Evolutionary conservation across 64 coral and sea anemone species (phyloP).

Genomic region (Montipora foliosa): DNA sequence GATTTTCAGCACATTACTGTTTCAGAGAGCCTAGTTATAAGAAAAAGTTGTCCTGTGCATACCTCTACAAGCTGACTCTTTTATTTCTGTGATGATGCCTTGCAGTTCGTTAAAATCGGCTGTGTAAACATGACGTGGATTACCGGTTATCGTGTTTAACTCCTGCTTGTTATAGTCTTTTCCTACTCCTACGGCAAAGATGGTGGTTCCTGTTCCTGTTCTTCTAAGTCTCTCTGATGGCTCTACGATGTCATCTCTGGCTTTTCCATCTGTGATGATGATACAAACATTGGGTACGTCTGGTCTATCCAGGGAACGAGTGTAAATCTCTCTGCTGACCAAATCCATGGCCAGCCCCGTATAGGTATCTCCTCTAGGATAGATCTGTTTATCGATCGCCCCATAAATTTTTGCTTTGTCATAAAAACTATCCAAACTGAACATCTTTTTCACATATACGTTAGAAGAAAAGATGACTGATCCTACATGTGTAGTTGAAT

Average conservation of each 20-base stretch:
- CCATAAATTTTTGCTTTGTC: not conserved
- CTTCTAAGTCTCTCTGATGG: slow-evolving; percentile 25
- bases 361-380: slow-evolving; percentile 62
- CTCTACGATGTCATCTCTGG: not conserved
- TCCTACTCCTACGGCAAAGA: slow-evolving; percentile 73
- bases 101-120: slow-evolving; percentile 62
- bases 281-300: slow-evolving; percentile 66
- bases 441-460: not conserved
- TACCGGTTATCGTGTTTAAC: slow-evolving; percentile 37
- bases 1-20: too few relatives aligned
- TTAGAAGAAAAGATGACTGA: slow-evolving; percentile 57
- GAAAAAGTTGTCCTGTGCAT: not conserved
- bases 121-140: slow-evolving; percentile 42
- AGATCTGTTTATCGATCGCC: slow-evolving; percentile 37
- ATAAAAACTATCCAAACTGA: slow-evolving; percentile 23
- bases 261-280: slow-evolving; percentile 76
- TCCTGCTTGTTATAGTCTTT: not conserved
- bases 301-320: slow-evolving; percentile 1
- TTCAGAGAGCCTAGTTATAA: too few relatives aligned
- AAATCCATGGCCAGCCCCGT: slow-evolving; percentile 51
- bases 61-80: slow-evolving; percentile 71
- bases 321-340: slow-evolving; percentile 22
- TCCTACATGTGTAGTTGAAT: slow-evolving; percentile 69
- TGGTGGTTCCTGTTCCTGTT: not conserved
- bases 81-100: slow-evolving; percentile 58